Conservation (phyloP, 2,113 vertebrate species). For the Meriones unguiculatus region DNA sequence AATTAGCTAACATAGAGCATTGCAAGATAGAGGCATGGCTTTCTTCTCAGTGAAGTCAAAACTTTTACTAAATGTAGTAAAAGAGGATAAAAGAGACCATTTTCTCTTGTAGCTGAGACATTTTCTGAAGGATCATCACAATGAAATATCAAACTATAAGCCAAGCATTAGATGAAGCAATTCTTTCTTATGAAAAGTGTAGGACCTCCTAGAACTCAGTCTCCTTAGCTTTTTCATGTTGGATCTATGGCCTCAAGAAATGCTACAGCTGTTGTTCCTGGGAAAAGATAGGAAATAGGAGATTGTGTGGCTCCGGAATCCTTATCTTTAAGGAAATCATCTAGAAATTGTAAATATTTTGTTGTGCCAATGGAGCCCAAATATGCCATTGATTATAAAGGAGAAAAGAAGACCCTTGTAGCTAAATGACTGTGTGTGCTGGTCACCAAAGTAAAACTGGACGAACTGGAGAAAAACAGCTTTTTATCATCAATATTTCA, state of each 20-base stretch:
- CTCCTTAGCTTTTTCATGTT: neutral
- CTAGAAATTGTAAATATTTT: neutral
- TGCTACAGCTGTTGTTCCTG: neutral
- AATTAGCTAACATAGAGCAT: neutral
- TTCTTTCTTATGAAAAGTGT: neutral
- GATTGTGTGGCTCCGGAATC: neutral
- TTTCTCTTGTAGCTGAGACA: neutral
- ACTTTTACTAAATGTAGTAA: neutral
- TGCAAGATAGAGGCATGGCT: neutral
- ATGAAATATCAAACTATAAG: neutral
- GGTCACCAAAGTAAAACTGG: constrained; percentile 6
- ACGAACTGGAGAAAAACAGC: neutral
- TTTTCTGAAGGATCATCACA: neutral
- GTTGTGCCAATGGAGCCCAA: neutral
- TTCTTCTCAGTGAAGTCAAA: neutral
- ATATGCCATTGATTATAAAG: neutral
- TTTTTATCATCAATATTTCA: neutral
- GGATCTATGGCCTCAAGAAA: neutral
- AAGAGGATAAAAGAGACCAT: neutral
- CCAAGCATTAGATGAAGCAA: constrained; percentile 25
- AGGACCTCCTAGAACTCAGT: neutral
- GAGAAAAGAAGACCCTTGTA: neutral
- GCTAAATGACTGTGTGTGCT: neutral
- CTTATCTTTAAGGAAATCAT: constrained; percentile 39
- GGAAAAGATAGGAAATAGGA: neutral